Evolutionary conservation across 2,888 invertebrate genomes (phyloP), one percentile per base, ranked within the genome.

Genomic region (Ichneumoninae sp.): DNA sequence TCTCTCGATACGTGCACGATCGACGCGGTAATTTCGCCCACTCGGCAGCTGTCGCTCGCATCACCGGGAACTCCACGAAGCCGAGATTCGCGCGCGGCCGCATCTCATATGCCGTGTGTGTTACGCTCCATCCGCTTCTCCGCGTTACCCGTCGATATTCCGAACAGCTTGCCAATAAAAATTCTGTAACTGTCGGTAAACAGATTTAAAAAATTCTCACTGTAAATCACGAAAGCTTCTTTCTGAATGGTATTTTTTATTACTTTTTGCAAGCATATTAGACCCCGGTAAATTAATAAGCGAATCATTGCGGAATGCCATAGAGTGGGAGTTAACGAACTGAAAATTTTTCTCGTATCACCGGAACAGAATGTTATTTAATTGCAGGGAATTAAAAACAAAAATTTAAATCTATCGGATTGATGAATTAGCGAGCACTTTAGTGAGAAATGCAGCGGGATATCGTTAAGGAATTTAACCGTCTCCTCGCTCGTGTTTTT

Each of bases 21-120:
- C 83, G 86, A 83, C 71, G 76, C 30, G 79, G 73, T 85, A 86
- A 88, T 87, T 80, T 79, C 83, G 82, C 84, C 86, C 86, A 87
- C 87, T 81, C 86, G 71, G 83, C 87, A 86, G 88, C 87, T 88
- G 87, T 83, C 83, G 74, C 76, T 75, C 83, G 47, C 75, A 69
- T 83, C 76, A 83, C 50, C 44, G 66, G n/a, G 1, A 66, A 76
- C 74, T 52, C 76, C 68, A 65, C 81, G 63, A 77, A 77, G 73
- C 26, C 66, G 26, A 57, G 71, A 63, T 63, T 52, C 54, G 60
- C 65, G 16, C 63, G 52, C 50, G 52, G 10, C 50, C 52, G 57
- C 40, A 36, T 57, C 44, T 26, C 57, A 52, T 30, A 40, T 52
- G 47, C 44, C 22, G 19, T 66, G 13, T 57, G 1, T 16, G 54